A percentile compares a stretch with the other conserved stretches of the same genome.
phyloP scores from a whole-genome alignment of 1,140 invertebrate genomes.

The Orchesella cincta region DNA sequence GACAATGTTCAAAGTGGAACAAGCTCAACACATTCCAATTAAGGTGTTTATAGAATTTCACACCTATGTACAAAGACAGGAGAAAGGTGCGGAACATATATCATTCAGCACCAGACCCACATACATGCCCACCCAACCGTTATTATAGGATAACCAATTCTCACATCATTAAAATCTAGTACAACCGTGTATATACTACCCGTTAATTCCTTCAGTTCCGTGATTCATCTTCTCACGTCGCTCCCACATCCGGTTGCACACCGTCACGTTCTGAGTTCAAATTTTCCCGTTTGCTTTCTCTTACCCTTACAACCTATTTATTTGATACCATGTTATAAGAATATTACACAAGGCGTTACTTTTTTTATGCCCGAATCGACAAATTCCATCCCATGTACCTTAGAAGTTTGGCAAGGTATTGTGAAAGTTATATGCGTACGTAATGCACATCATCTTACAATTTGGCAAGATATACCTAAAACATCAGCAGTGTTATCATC shows the following conservation, averaged over 20 bases:
- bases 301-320: too few species aligned
- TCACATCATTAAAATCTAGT: not conserved
- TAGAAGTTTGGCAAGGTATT: too few species aligned
- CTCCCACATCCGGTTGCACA: not conserved
- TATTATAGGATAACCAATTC: not conserved
- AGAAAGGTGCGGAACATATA: not conserved
- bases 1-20: too few species aligned
- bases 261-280: not conserved
- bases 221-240: constrained; percentile 6
- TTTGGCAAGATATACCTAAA: too few species aligned
- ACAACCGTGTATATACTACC: not conserved
- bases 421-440: too few species aligned
- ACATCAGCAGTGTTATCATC: not conserved
- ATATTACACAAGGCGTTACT: too few species aligned
- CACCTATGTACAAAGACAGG: not conserved
- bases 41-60: not conserved
- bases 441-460: too few species aligned
- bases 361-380: too few species aligned
- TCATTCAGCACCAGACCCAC: not conserved
- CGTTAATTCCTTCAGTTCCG: not conserved
- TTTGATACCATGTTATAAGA: too few species aligned
- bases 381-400: too few species aligned
- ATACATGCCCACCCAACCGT: not conserved
- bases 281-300: not conserved
- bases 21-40: too few species aligned